Evolutionary conservation across 2,113 vertebrate genomes (phyloP).

Genomic region (Accipiter cooperii): DNA sequence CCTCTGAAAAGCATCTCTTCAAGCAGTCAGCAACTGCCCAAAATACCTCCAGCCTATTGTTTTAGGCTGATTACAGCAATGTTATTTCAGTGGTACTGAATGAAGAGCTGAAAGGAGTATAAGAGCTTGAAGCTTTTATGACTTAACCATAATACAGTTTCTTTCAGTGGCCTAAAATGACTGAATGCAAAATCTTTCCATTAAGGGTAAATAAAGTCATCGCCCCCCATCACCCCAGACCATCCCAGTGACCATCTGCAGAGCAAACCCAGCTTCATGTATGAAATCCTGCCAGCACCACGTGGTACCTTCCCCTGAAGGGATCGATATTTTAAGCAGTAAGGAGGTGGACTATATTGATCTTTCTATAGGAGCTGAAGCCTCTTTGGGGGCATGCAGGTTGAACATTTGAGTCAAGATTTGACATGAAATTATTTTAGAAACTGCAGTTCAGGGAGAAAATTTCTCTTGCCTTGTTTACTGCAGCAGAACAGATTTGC

Average conservation of each 20-base stretch:
- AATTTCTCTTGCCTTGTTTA: neutral
- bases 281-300: neutral
- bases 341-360: neutral
- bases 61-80: neutral
- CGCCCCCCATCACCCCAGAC: neutral
- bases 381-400: neutral
- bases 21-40: neutral
- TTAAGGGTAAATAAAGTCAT: neutral
- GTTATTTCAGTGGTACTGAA: neutral
- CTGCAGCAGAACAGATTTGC: neutral
- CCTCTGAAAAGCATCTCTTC: neutral
- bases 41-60: neutral
- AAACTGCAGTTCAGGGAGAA: neutral
- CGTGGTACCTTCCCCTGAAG: accelerated
- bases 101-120: neutral
- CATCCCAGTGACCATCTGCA: neutral
- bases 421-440: neutral
- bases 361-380: neutral
- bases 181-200: neutral
- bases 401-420: neutral
- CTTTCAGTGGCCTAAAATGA: neutral
- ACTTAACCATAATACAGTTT: neutral
- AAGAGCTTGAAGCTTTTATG: neutral
- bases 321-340: neutral
- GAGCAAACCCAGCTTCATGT: neutral